Evolutionary conservation across 2,888 invertebrate genomes (phyloP).

Genomic region (Campaea margaritaria): DNA sequence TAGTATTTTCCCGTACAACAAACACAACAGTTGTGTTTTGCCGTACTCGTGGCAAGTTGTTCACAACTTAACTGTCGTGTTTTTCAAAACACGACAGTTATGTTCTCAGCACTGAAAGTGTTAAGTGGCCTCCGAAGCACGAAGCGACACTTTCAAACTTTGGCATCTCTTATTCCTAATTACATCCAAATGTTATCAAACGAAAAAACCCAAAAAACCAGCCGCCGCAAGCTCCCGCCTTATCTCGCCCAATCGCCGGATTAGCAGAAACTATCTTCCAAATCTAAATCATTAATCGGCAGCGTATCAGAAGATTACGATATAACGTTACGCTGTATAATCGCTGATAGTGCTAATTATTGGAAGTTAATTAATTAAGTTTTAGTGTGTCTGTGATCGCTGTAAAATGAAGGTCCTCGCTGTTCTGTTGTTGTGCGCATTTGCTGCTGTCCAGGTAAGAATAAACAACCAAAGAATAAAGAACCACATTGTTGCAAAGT

Average conservation of each 20-base stretch:
- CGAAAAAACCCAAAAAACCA: conserved; percentile 34
- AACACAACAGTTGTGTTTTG: too few species aligned
- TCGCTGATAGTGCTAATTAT: conserved; percentile 44
- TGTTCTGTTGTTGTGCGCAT: conserved; percentile 65
- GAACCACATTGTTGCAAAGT: too few species aligned
- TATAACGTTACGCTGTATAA: conserved; percentile 43
- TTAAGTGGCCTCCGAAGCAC: too few species aligned
- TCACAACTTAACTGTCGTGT: too few species aligned
- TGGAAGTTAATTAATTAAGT: conserved; percentile 40
- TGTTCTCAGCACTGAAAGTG: too few species aligned
- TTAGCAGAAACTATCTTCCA: conserved; percentile 42
- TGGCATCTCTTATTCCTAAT: too few species aligned
- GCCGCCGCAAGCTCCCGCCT: not conserved
- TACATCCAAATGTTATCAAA: too few species aligned
- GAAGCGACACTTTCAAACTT: too few species aligned
- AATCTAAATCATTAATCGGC: conserved; percentile 49
- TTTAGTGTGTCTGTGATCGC: conserved; percentile 46
- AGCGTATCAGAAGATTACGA: conserved; percentile 53
- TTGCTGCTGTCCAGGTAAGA: conserved; percentile 69
- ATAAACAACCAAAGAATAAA: not conserved
- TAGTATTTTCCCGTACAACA: too few species aligned
- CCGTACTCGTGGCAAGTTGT: too few species aligned
- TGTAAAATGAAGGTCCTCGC: conserved; percentile 71
- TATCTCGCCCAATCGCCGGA: conserved; percentile 38
- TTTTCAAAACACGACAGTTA: too few species aligned